phyloP scores from a whole-genome alignment of 2,888 invertebrate species.

The Drosophila birchii region DNA sequence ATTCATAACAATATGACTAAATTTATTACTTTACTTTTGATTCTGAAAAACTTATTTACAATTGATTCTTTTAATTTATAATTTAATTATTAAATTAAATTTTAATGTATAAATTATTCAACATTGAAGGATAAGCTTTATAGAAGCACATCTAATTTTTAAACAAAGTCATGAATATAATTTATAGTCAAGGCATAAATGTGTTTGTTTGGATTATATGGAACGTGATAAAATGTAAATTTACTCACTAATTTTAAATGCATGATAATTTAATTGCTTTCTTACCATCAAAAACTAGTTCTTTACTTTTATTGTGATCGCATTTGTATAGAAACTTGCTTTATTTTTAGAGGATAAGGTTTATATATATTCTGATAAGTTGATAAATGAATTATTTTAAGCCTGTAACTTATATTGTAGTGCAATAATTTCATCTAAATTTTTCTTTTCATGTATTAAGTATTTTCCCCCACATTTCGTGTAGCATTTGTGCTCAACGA shows the following conservation, averaged over 20 bases:
- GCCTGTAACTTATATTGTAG: not conserved
- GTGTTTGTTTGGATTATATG: not conserved
- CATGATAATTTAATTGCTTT: not conserved
- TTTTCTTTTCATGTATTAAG: not conserved
- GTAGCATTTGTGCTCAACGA: slow-evolving; percentile 11
- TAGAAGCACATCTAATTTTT: not conserved
- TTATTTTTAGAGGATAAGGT: not conserved
- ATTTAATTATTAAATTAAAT: no score
- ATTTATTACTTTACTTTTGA: no score
- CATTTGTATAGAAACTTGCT: not conserved
- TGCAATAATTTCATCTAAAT: not conserved
- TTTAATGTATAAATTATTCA: no score
- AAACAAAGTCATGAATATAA: not conserved
- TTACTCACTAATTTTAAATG: not conserved
- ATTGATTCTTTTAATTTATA: no score
- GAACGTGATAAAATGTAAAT: not conserved
- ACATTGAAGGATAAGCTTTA: not conserved
- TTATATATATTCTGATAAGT: not conserved
- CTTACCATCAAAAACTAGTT: not conserved
- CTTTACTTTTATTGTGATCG: not conserved
- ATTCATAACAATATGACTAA: no score
- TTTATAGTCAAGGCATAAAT: not conserved
- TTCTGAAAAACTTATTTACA: no score
- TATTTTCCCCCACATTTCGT: not conserved
- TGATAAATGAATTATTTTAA: not conserved